These are phyloP conservation scores for Habroteleia sp. DNA, from an alignment of 2,888 invertebrate genomes.

Conservation along the genomic window DNA sequence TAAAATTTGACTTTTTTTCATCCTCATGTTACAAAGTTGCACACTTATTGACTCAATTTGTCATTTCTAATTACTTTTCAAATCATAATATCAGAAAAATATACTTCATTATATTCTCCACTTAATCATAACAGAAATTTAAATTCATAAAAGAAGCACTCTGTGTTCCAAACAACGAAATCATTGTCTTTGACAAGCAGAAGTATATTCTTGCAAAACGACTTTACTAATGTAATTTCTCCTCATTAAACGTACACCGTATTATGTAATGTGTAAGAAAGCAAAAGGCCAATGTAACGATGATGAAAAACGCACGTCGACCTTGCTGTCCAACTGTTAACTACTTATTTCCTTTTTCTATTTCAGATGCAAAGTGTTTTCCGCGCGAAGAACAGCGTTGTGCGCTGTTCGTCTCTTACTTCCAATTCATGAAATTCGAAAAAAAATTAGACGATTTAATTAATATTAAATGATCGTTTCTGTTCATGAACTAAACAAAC, in stretches of 20 bases:
- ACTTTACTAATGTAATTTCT: conserved; percentile 41
- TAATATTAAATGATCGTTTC: conserved; percentile 24
- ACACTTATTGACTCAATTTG: too few relatives aligned
- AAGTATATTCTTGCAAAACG: not conserved
- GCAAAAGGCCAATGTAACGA: conserved; percentile 55
- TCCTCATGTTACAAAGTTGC: too few relatives aligned
- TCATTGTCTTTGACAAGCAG: too few relatives aligned
- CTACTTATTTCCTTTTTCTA: conserved; percentile 76
- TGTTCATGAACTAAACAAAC: conserved; percentile 36
- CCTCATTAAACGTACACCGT: conserved; percentile 30
- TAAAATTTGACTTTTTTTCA: not conserved
- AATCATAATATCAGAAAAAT: too few relatives aligned
- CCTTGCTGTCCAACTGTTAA: conserved; percentile 66
- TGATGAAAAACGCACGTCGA: conserved; percentile 53
- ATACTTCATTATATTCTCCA: too few relatives aligned
- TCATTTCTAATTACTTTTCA: too few relatives aligned
- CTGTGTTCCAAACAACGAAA: too few relatives aligned
- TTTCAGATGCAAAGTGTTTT: conserved; percentile 74
- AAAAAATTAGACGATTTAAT: too few relatives aligned
- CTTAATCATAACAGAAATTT: too few relatives aligned
- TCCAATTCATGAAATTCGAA: too few relatives aligned
- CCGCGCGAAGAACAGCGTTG: conserved; percentile 39
- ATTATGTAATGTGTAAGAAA: conserved; percentile 56
- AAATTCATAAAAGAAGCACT: too few relatives aligned
- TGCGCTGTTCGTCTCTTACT: too few relatives aligned